Evolutionary conservation across 2,888 invertebrate species (phyloP).

Genomic region (Drosophila pegasa): DNA sequence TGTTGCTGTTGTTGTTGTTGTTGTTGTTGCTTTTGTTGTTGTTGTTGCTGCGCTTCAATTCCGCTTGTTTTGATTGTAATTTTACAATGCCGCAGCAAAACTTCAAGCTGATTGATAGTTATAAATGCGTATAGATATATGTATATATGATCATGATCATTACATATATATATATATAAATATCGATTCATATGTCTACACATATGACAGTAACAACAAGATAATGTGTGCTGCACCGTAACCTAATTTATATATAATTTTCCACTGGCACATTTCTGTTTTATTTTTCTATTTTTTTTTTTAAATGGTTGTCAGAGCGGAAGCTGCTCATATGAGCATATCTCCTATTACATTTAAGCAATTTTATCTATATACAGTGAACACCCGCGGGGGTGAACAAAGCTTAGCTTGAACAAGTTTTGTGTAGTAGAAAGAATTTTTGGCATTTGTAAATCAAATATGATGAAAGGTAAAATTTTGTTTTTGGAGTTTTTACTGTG

Average conservation of each 20-base stretch:
- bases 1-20: slow-evolving; percentile 16
- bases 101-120: slow-evolving; percentile 30
- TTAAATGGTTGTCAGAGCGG: slow-evolving; percentile 56
- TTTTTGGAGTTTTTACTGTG: background rate
- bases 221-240: slow-evolving; percentile 36
- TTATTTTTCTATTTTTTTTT: background rate
- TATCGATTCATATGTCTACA: slow-evolving; percentile 2
- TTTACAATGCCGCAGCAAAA: slow-evolving; percentile 25
- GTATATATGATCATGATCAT: background rate
- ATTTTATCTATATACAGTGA: slow-evolving; percentile 13
- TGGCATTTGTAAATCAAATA: background rate
- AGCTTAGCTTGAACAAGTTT: background rate
- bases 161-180: background rate
- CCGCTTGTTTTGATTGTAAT: slow-evolving; percentile 39
- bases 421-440: background rate
- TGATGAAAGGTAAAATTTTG: background rate
- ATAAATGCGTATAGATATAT: background rate
- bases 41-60: slow-evolving; percentile 45
- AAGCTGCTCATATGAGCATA: slow-evolving; percentile 76
- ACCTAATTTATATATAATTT: slow-evolving; percentile 67
- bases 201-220: slow-evolving; percentile 13
- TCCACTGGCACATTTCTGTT: slow-evolving; percentile 47
- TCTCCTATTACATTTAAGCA: slow-evolving; percentile 56
- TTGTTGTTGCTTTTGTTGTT: slow-evolving; percentile 2
- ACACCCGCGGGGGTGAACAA: background rate